Evolutionary conservation across 2,113 vertebrate species (phyloP).

Genomic region (Pachyramphus minor): DNA sequence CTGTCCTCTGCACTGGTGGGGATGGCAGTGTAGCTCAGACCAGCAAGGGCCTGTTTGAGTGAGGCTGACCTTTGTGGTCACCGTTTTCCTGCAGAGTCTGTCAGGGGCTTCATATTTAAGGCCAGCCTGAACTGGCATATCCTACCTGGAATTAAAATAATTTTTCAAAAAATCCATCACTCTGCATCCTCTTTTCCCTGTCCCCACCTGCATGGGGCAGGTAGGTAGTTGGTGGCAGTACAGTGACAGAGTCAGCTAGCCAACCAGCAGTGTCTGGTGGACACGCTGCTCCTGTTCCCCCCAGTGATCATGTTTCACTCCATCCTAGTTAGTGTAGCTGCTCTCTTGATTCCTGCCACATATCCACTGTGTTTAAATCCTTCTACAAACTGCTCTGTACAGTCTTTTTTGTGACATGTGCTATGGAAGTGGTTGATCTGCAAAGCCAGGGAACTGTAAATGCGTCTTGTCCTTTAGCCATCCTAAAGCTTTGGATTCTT

Average conservation of each 20-base stretch:
- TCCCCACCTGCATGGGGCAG: not conserved
- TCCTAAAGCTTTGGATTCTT: not conserved
- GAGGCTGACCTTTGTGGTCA: not conserved
- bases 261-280: not conserved
- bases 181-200: not conserved
- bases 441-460: not conserved
- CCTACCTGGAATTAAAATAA: not conserved
- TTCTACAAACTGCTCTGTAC: not conserved
- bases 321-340: not conserved
- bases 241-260: not conserved
- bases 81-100: not conserved
- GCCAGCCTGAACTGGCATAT: not conserved
- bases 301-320: not conserved
- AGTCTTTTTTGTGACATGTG: not conserved
- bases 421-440: not conserved
- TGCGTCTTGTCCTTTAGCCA: not conserved
- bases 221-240: not conserved
- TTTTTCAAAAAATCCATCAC: not conserved
- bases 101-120: not conserved
- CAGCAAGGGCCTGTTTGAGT: not conserved
- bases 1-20: not conserved
- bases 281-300: not conserved
- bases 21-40: not conserved
- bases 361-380: not conserved
- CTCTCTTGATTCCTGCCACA: not conserved